These are phyloP conservation scores for Anguilla japonica DNA, from an alignment of 2,113 vertebrate species.

Conservation along the genomic window DNA sequence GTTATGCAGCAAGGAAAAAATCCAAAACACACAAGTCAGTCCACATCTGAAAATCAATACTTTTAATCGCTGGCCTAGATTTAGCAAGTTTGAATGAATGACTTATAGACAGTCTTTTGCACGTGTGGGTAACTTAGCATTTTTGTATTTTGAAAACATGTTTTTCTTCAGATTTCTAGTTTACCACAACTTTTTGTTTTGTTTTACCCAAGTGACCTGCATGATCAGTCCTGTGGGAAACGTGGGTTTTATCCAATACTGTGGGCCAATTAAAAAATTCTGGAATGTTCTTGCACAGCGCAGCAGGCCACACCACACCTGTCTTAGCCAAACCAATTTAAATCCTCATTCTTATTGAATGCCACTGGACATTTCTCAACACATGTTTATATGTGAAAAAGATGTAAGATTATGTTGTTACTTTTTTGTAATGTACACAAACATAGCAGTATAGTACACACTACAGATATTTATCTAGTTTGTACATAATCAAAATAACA, in stretches of 20 bases:
- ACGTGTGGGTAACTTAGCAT: too few species aligned
- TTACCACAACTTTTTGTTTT: slow-evolving; percentile 39
- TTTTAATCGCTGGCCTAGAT: too few species aligned
- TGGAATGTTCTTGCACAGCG: slow-evolving; percentile 32
- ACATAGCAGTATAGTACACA: too few species aligned
- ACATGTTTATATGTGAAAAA: not conserved
- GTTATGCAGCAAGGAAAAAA: too few species aligned
- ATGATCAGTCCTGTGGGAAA: slow-evolving; percentile 40
- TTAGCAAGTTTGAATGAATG: too few species aligned
- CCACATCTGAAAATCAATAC: too few species aligned
- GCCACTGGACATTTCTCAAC: not conserved
- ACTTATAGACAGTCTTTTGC: too few species aligned
- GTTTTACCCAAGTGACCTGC: slow-evolving; percentile 31
- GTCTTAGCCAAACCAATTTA: slow-evolving; percentile 37
- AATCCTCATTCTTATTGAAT: slow-evolving; percentile 45
- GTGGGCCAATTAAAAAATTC: slow-evolving; percentile 26
- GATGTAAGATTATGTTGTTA: too few species aligned
- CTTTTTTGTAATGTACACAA: too few species aligned
- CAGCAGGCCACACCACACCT: slow-evolving; percentile 48
- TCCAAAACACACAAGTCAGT: too few species aligned
- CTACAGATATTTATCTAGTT: not conserved
- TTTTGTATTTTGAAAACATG: too few species aligned
- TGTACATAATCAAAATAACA: not conserved
- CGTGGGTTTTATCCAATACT: slow-evolving; percentile 47
- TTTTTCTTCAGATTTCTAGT: slow-evolving; percentile 25